These are phyloP conservation scores for Myrmophylax atrothorax DNA, from an alignment of 2,113 vertebrate species.

Conservation along the genomic window DNA sequence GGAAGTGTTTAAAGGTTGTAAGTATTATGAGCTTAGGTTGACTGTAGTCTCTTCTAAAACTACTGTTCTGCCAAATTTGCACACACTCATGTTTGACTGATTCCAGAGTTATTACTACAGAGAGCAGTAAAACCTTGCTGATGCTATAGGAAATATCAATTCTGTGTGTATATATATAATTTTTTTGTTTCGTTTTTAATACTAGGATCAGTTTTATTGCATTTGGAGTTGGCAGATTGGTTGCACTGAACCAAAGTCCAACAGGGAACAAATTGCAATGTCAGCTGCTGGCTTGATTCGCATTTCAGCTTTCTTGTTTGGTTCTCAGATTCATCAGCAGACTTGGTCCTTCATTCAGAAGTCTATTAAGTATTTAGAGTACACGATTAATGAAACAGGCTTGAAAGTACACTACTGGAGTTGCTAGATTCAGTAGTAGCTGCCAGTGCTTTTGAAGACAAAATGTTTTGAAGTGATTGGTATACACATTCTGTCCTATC, in stretches of 20 bases:
- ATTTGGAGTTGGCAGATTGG: neutral
- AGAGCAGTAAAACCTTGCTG: slow-evolving; percentile 8
- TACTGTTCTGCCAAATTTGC: neutral
- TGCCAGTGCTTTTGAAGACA: neutral
- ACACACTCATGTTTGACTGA: neutral
- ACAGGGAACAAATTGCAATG: neutral
- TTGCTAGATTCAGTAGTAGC: neutral
- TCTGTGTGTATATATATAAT: neutral
- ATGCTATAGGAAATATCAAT: neutral
- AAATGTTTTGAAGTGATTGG: neutral
- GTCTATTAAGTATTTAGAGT: neutral
- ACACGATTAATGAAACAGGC: neutral
- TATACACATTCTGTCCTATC: neutral
- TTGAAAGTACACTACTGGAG: neutral
- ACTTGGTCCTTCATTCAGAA: neutral
- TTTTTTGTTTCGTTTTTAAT: neutral
- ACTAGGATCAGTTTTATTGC: neutral
- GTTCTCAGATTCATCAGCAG: neutral
- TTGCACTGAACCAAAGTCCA: neutral
- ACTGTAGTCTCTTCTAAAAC: slow-evolving; percentile 1
- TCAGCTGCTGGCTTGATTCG: neutral
- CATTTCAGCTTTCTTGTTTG: neutral
- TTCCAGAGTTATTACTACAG: slow-evolving; percentile 6
- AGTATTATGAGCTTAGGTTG: neutral
- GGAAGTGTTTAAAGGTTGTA: slow-evolving; percentile 7